These are phyloP conservation scores for Meganola albula DNA, from an alignment of 2,888 invertebrate species.

Conservation along the genomic window DNA sequence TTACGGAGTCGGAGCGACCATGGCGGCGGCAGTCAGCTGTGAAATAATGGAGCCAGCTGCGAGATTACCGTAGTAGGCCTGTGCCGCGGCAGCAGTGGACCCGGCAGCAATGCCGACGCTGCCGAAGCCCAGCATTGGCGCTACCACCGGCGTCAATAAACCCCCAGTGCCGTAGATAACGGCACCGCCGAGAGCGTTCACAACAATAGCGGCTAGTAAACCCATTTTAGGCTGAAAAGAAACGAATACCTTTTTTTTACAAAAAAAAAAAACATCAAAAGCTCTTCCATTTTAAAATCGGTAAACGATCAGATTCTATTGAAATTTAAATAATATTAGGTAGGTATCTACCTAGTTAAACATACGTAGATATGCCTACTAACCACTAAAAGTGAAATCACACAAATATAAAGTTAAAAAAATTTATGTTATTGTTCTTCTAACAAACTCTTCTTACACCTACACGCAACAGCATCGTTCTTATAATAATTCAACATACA, in stretches of 20 bases:
- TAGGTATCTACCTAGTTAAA: neutral
- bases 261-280: no score
- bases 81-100: constrained; percentile 51
- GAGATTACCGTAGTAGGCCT: constrained; percentile 54
- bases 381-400: neutral
- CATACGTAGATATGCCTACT: neutral
- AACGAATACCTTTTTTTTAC: neutral
- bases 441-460: no score
- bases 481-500: no score
- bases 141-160: constrained; percentile 40
- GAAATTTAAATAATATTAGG: neutral
- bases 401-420: no score
- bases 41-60: constrained; percentile 56
- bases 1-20: constrained; percentile 59
- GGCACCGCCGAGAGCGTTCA: constrained; percentile 43
- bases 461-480: no score
- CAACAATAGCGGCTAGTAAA: constrained; percentile 40
- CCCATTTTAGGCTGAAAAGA: constrained; percentile 38
- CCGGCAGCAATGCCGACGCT: constrained; percentile 48
- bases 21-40: constrained; percentile 50
- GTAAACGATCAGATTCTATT: neutral
- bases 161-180: constrained; percentile 52
- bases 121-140: constrained; percentile 52
- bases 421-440: no score
- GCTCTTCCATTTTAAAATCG: no score